Base-by-base conservation (phyloP, 2,888 invertebrate genomes). In the Ptychoptera contaminata region DNA sequence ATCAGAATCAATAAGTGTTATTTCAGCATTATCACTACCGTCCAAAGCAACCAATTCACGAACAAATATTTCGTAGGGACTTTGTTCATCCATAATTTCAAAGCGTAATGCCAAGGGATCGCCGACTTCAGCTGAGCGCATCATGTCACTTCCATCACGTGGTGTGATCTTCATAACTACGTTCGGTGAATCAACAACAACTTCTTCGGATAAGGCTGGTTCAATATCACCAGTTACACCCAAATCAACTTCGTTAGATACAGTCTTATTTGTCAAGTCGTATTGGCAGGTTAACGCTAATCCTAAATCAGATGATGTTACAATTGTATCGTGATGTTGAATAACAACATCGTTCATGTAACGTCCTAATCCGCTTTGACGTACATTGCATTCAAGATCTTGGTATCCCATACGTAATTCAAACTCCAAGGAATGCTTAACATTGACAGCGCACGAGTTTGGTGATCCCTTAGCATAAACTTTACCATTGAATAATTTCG, bases 381-480 rank as follows among this genome's bases (percentile, higher is more conserved):
- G 80, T 41, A 92, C 90, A 64, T 90, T 90, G 64, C 92, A 92
- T 63, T 91, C 90, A 50, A 92, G 73, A 62, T 92, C 87, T 62
- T 85, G 86, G 68, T 90, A 92, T 43, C 82, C 82, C 86, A 93
- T 90, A 54, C 80, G 82, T 53, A 93, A 71, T 63, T 91, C 88
- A 61, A 93, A 93, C 65, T 91, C 88, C 48, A 92, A 69, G 50
- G 86, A 82, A 57, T 82, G 83, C 57, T 83, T 80, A 44, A 93
- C 84, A 61, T 92, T 90, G 51, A 83, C 79, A 36, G 91, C 83
- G 63, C 92, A 93, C 23, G 88, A 87, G 65, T 88, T 90, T 43
- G 92, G 92, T 53, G 88, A 86, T 49, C 90, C 88, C 65, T 92
- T 92, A 48, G 90, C 91, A 68, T 93, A 93, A 52, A 93, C 85